phyloP scores from a whole-genome alignment of 2,113 vertebrate species.

The Phoenicopterus ruber region DNA sequence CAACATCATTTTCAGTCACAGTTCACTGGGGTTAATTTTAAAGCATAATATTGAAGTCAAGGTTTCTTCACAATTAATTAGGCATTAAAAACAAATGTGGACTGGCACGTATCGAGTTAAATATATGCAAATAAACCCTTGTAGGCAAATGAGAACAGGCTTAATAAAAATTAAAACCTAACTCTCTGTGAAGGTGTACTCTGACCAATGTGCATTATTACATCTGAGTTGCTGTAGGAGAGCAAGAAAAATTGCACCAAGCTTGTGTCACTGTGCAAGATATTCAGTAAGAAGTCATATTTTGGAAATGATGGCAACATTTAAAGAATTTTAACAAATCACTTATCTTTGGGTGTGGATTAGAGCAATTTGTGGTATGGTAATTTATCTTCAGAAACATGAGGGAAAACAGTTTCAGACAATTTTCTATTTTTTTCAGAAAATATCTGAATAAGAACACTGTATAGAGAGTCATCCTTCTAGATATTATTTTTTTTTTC shows the following conservation, averaged over 20 bases:
- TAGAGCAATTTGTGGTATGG: conserved; percentile 2
- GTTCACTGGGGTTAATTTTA: conserved; percentile 64
- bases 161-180: conserved; percentile 38
- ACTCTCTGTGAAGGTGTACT: conserved; percentile 4
- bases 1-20: conserved; percentile 53
- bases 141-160: background rate
- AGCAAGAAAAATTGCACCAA: background rate
- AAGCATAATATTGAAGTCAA: conserved; percentile 59
- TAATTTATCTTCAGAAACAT: conserved; percentile 38
- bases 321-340: conserved; percentile 48
- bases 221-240: conserved; percentile 23
- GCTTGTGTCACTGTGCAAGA: background rate
- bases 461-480: background rate
- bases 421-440: too few species aligned
- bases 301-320: conserved; percentile 44
- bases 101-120: conserved; percentile 49
- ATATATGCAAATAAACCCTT: conserved; percentile 41
- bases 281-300: conserved; percentile 25
- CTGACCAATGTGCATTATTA: background rate
- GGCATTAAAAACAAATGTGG: conserved; percentile 53
- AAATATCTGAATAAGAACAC: too few species aligned
- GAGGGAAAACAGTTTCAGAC: conserved; percentile 14
- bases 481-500: background rate
- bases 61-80: conserved; percentile 66
- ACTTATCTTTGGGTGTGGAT: conserved; percentile 18